phyloP scores from a whole-genome alignment of 2,113 vertebrate genomes.

The Lamprologus ornatipinnis region DNA sequence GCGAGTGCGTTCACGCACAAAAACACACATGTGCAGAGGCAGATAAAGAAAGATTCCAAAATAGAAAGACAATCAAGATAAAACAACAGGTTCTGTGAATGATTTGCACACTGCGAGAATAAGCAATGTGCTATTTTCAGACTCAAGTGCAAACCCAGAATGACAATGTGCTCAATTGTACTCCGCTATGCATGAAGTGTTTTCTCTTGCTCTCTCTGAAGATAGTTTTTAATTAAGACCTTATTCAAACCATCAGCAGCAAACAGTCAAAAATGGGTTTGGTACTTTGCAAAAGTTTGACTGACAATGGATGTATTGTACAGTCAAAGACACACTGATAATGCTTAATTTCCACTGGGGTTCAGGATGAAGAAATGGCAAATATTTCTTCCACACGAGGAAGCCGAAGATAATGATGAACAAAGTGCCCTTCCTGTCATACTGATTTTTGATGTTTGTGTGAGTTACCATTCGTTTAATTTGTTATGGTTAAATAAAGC shows the following conservation, averaged over 20 bases:
- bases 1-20: neutral
- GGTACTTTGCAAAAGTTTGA: neutral
- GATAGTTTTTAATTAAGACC: constrained; percentile 23
- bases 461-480: neutral
- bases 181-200: neutral
- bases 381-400: neutral
- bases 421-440: neutral
- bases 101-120: neutral
- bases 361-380: neutral
- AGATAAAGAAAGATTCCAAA: neutral
- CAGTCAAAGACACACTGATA: neutral
- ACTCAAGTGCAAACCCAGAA: neutral
- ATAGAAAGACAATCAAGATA: neutral
- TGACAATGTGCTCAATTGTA: neutral
- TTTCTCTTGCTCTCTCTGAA: constrained; percentile 5
- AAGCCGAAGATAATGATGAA: neutral
- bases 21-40: neutral
- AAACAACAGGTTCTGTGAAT: neutral
- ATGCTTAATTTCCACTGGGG: constrained; percentile 1
- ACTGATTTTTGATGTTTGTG: neutral
- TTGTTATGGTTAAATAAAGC: neutral
- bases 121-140: constrained; percentile 1
- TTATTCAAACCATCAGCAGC: neutral
- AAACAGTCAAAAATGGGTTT: neutral
- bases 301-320: neutral